Base-by-base conservation (phyloP, 2,888 invertebrate genomes). In the Sinopyrophorus schimmeli region DNA sequence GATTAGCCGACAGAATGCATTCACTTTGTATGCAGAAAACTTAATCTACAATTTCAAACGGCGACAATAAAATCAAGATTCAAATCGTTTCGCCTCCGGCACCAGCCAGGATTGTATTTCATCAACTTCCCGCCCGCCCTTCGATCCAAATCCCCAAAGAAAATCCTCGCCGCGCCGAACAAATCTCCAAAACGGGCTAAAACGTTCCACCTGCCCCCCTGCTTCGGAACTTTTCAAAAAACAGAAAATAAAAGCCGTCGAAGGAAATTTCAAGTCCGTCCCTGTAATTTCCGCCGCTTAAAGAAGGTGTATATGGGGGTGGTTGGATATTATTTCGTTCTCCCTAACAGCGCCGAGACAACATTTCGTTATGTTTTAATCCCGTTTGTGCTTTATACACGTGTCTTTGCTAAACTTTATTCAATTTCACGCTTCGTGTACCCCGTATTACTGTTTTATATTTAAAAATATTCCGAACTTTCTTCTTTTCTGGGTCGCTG, bases 11-110 rank as follows among this genome's bases (percentile, higher is more conserved):
- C 57, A 58, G 63, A 65, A 66, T 62, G 65, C 65, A 60, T 65
- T 64, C 64, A 62, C 69, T 65, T 67, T 68, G 67, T 67, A 65
- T 66, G 66, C 65, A 65, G 63, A 65, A 65, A 65, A 67, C 67
- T 66, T 66, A 67, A 64, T 68, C 66, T 68, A 62, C 64, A 66
- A 70, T 70, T 70, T 68, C 67, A 68, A 68, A 67, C 67, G 64
- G 38, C 64, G 68, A 69, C 71, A 71, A 71, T 71, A 68, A 69
- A 67, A 69, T 69, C 66, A 67, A 66, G 69, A 72, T 72, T 70
- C 69, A 71, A 70, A 72, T 70, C 65, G 67, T 60, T 63, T 62
- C 57, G 64, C 67, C 66, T 58, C 51, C 5, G 37, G 51, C 42
- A 31, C 21, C 20, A 27, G 23, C 39, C 48, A 41, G 48, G 17